Evolutionary conservation across 2,888 invertebrate genomes (phyloP), one percentile per base, ranked within the genome.

Genomic region (Liodrosophila aerea): DNA sequence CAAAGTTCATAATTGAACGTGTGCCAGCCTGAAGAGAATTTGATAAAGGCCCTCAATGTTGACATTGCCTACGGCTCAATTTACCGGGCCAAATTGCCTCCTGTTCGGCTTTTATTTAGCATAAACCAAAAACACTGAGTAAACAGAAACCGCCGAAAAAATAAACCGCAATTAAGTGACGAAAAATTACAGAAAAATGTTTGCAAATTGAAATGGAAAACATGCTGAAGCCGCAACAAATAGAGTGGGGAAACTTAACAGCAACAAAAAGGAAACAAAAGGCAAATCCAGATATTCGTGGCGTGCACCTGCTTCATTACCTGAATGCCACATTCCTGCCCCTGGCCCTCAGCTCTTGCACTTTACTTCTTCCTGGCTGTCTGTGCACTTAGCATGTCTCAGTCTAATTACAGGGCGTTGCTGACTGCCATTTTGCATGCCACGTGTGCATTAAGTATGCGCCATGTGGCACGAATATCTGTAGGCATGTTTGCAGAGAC

Each of bases 391-490:
- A 63, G 83, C 78, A 76, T 78, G 78, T 69, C 83, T 63, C 50
- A 56, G 74, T 46, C 83, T 76, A 82, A 82, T 78, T 76, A 78
- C 56, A 57, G 74, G 83, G 78, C 78, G 78, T 78, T 76, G 58
- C 77, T 64, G 76, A 78, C 83, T 78, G 80, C 76, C 72, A 66
- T 68, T 78, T 78, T 80, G 83, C 78, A 78, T 78, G 78, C 61
- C 66, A 60, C 53, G 39, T 58, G 68, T 69, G 80, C 80, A 78
- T 78, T 78, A 78, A 64, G 66, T 54, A 64, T 64, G 45, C 72
- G 68, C 64, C 51, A 57, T 41, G 44, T 61, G 54, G 56, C 66
- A 62, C 50, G 73, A 61, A 73, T 70, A 66, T 70, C 54, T 73
- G 47, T 45, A 47, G 73, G 61, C 54, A 77, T 81, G 70, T 66